Base-by-base conservation (phyloP, 2,113 vertebrate genomes). In the Monarcha castaneiventris region DNA sequence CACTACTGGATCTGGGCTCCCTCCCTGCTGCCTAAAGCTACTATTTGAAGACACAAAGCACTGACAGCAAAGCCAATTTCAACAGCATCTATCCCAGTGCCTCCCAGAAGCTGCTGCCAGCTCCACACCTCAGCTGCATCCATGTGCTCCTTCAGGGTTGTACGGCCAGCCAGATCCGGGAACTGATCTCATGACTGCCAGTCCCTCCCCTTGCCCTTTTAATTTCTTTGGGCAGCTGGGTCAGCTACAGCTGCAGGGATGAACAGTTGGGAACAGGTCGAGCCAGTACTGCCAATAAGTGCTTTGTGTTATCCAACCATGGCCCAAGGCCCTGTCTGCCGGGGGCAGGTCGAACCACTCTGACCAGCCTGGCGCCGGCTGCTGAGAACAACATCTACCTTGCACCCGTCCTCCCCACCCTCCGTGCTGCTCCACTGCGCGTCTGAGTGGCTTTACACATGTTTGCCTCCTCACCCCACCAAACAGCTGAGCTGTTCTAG, bases 241-340 rank as follows among this genome's bases (percentile, higher is more conserved):
- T 93, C 95, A 94, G 64, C 80, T 75, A 51, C 79, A 92, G 89
- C 93, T 93, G 86, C 67, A 72, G 83, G 90, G 96, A 93, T 92
- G 96, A 95, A 92, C 86, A 80, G 83, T 19, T 77, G 79, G 64
- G 90, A 96, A 94, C 95, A 96, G 93, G 95, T 90, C 0, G 43
- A 95, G 93, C 94, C 86, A 89, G 96, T 90, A 80, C 2, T 7
- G 79, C 71, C 72, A 78, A 69, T 46, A 80, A 86, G 72, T 29
- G 76, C 75, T 93, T 67, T 90, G 79, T 84, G 76, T 81, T 92
- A 93, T 95, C 86, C 95, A 96, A 84, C 80, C 12, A 3, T 95
- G 94, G 86, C 96, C 95, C 93, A 90, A 74, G 95, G 94, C 95
- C 87, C 94, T 90, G 96, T 92, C 96, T 95, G 89, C 86, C 1